Percentiles rank a stretch among this genome's conserved stretches.
These are phyloP conservation scores for Rhyacichthys aspro DNA, from an alignment of 2,797 vertebrate genomes.

Conservation along the genomic window DNA sequence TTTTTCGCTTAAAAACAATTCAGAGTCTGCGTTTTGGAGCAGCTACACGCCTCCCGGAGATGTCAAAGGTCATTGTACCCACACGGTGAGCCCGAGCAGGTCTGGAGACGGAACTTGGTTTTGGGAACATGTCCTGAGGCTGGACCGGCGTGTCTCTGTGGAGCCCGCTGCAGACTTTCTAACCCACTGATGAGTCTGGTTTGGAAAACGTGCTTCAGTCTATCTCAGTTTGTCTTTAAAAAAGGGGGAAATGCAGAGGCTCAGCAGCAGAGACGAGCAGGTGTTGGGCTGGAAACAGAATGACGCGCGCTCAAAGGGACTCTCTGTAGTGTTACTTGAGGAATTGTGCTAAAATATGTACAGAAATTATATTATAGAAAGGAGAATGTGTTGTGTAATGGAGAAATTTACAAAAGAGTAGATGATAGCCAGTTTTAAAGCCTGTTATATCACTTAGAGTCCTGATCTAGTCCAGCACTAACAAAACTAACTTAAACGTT, in stretches of 20 bases:
- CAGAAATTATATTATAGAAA: neutral
- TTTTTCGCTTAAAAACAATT: neutral
- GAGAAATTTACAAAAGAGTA: neutral
- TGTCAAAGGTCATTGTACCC: conserved; percentile 16
- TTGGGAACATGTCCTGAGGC: neutral
- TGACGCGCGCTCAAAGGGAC: neutral
- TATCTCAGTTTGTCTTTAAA: neutral
- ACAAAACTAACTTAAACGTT: too few species aligned
- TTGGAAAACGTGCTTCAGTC: too few species aligned
- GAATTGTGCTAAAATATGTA: neutral
- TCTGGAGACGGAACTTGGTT: neutral
- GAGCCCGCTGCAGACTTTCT: too few species aligned
- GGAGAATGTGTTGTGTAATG: neutral
- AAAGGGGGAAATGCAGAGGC: neutral
- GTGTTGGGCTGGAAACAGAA: neutral
- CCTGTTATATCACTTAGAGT: too few species aligned
- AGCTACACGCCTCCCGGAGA: neutral
- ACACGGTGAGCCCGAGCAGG: neutral
- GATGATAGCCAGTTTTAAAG: too few species aligned
- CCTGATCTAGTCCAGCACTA: too few species aligned
- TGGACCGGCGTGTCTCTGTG: neutral
- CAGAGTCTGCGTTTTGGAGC: neutral
- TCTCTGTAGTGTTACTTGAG: neutral
- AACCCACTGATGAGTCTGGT: neutral
- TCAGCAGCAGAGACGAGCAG: neutral